A percentile compares a stretch with the other conserved stretches of the same genome.
Evolutionary conservation across 2,113 vertebrate genomes (phyloP).

Genomic region (Procapra przewalskii): DNA sequence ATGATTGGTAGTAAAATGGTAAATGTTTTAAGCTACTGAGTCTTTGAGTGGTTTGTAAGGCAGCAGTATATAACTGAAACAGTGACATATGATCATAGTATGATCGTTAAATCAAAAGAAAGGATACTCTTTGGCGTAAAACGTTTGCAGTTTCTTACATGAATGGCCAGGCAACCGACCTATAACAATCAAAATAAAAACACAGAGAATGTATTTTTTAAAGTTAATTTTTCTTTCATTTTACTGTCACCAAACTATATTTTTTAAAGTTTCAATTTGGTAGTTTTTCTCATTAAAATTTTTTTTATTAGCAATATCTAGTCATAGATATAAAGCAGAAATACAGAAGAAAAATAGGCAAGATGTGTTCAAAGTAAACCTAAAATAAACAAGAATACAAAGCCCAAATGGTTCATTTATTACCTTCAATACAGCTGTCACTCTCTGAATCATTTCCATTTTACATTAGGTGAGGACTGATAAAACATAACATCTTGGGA

Average conservation of each 20-base stretch:
- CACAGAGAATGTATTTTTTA: background rate
- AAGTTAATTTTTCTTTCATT: conserved; percentile 30
- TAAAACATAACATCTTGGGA: background rate
- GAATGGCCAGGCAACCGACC: conserved; percentile 76
- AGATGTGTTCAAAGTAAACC: background rate
- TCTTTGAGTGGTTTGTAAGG: background rate
- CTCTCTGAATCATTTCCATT: background rate
- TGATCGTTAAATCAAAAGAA: conserved; percentile 39
- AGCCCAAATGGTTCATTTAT: background rate
- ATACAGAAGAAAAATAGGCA: background rate
- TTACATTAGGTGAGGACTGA: background rate
- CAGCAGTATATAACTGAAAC: background rate
- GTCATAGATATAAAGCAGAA: background rate
- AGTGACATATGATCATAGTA: background rate
- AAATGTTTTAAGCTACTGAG: background rate
- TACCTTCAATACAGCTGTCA: background rate
- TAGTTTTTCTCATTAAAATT: background rate
- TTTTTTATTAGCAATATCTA: background rate
- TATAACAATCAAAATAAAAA: conserved; percentile 58
- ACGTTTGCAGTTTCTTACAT: conserved; percentile 68
- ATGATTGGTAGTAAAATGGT: background rate
- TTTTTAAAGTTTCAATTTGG: background rate
- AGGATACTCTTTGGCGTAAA: conserved; percentile 73
- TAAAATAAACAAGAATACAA: conserved; percentile 33
- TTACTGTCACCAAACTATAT: background rate